Conservation (phyloP, 2,888 invertebrate species). For the Nomada ferruginata region DNA sequence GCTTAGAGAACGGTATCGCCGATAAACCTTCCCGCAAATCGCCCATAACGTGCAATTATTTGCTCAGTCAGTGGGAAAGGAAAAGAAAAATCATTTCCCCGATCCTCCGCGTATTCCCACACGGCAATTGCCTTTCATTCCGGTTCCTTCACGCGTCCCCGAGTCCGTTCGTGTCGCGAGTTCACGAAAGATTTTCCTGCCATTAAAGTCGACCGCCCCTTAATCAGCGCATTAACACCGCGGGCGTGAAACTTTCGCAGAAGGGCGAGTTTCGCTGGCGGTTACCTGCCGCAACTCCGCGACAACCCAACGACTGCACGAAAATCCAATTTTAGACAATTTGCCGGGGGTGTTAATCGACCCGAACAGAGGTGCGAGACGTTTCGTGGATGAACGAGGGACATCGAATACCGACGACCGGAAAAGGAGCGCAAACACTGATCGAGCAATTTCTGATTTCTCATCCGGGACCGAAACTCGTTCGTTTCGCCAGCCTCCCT, state of each 20-base stretch:
- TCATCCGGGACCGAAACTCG: conserved; percentile 21
- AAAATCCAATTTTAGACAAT: conserved; percentile 76
- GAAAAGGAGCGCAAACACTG: conserved; percentile 70
- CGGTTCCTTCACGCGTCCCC: conserved; percentile 25
- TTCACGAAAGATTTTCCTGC: conserved; percentile 5
- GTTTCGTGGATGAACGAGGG: conserved; percentile 6
- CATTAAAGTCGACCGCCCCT: conserved; percentile 14
- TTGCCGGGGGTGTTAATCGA: conserved; percentile 74
- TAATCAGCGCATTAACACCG: conserved; percentile 21
- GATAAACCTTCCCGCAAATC: background rate
- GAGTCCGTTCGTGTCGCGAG: background rate
- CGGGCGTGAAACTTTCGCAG: conserved; percentile 23
- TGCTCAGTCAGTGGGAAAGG: background rate
- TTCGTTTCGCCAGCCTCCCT: background rate
- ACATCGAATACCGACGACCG: conserved; percentile 39
- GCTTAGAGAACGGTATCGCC: background rate
- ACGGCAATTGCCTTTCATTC: conserved; percentile 7
- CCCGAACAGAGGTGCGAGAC: conserved; percentile 45
- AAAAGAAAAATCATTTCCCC: background rate
- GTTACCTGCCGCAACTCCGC: conserved; percentile 3
- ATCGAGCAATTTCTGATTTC: conserved; percentile 71
- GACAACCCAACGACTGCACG: conserved; percentile 27
- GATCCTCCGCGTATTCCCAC: background rate
- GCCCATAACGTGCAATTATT: background rate
- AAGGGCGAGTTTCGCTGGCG: conserved; percentile 12